These are phyloP conservation scores for Falco concolor DNA, from an alignment of 2,797 vertebrate species.

Conservation along the genomic window DNA sequence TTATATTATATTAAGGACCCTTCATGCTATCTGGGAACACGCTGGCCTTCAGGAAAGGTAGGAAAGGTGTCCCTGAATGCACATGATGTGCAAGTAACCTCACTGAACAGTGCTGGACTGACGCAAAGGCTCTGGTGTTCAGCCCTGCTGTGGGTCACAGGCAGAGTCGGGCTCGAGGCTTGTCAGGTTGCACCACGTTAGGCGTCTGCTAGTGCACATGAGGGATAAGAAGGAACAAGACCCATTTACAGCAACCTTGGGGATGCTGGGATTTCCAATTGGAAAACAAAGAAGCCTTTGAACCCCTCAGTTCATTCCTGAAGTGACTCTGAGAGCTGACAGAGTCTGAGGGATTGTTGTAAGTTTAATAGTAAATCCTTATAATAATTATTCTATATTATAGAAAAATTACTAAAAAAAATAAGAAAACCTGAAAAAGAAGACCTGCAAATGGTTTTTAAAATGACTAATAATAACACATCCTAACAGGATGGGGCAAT, in stretches of 20 bases:
- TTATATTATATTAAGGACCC: not conserved
- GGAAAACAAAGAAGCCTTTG: not conserved
- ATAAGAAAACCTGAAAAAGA: not conserved
- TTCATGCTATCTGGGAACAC: not conserved
- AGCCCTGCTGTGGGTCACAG: not conserved
- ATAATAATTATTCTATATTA: not conserved
- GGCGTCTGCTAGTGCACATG: fast-evolving
- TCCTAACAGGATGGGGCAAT: not conserved
- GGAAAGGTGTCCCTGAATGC: not conserved
- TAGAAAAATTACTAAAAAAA: not conserved
- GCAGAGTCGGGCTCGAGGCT: not conserved
- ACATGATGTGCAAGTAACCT: not conserved
- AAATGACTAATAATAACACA: not conserved
- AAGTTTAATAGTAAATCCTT: not conserved
- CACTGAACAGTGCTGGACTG: not conserved
- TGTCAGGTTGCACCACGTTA: not conserved
- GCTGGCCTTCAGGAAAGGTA: not conserved
- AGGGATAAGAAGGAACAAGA: not conserved
- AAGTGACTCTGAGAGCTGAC: not conserved
- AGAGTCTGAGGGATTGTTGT: not conserved
- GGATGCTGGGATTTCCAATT: not conserved
- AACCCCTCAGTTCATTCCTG: not conserved
- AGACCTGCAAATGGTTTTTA: not conserved
- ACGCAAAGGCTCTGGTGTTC: fast-evolving
- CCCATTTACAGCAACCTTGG: not conserved